phyloP scores from a whole-genome alignment of 2,888 invertebrate genomes.

The Zonitis immaculata region DNA sequence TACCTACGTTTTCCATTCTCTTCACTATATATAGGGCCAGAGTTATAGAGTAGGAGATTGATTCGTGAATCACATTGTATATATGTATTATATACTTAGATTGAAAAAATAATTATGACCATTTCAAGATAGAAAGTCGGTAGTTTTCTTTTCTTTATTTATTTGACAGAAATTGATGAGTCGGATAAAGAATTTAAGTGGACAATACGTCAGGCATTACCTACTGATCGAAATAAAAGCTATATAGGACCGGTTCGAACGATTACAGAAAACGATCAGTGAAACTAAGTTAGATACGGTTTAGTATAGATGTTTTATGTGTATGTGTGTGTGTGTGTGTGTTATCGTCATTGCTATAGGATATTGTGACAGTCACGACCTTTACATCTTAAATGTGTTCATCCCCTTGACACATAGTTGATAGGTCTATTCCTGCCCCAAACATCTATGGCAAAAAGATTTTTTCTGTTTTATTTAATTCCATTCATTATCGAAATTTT shows the following conservation, averaged over 20 bases:
- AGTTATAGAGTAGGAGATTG: no score
- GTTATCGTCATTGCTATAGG: slow-evolving; percentile 18
- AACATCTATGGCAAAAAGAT: background rate
- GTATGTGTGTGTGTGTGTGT: slow-evolving; percentile 16
- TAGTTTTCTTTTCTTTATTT: background rate
- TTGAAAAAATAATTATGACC: background rate
- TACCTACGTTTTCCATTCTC: no score
- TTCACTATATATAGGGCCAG: no score
- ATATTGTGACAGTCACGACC: slow-evolving; percentile 21
- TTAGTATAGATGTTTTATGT: background rate
- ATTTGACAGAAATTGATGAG: slow-evolving; percentile 17
- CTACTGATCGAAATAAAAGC: slow-evolving; percentile 23
- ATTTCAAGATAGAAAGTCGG: background rate
- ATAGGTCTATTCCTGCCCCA: slow-evolving; percentile 13
- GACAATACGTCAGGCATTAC: slow-evolving; percentile 29
- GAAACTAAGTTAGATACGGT: slow-evolving; percentile 18
- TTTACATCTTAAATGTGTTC: slow-evolving; percentile 17
- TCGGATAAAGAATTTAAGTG: slow-evolving; percentile 30
- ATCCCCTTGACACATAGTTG: slow-evolving; percentile 19
- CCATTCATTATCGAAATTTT: no score
- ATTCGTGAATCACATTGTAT: no score
- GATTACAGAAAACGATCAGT: slow-evolving; percentile 23
- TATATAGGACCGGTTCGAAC: slow-evolving; percentile 15
- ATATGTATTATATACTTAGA: no score
- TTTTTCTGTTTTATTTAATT: background rate